Evolutionary conservation across 2,797 vertebrate genomes (phyloP), one percentile per base, ranked within the genome.

Genomic region (Ctenosaura bakeri): DNA sequence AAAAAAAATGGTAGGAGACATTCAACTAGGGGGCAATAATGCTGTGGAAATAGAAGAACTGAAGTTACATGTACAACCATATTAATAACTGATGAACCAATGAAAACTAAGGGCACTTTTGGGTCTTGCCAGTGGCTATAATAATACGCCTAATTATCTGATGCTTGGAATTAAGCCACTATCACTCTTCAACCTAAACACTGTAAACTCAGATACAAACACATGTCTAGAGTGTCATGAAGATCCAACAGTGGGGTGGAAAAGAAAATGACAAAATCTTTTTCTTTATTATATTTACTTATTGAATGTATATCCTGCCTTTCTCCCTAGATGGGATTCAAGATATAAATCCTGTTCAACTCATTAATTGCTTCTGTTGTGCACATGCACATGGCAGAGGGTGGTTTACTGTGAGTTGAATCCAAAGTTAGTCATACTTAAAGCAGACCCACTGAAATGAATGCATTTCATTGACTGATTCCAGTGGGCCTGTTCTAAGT

Each of bases 131-230:
- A 50, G 38, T 24, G 4, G 1, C 32, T 90, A 88, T 26, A 85
- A 26, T 46, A 7, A 32, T 78, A 42, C 22, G 10, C 5, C 64
- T 42, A 86, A 85, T 56, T 69, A 80, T 24, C 20, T 52, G 14
- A 52, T 66, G 29, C 18, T 29, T 3, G 80, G 66, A 89, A 62
- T 89, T 62, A 62, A 76, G 50, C 1, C 12, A 13, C 16, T 32
- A 89, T 32, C 13, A 88, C 88, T 89, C 9, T 71, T 64, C 74
- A 82, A 85, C 71, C 35, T 29, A 29, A 84, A 24, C 46, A n/a
- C 14, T 83, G 9, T 83, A 8, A 83, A 64, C 62, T 83, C 38
- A 83, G 22, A 46, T 38, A 66, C 18, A 83, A 38, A 32, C 14
- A 86, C 18, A 12, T 26, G 20, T 78, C 2, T 59, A 38, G 22